phyloP scores from a whole-genome alignment of 2,113 vertebrate species.

The Antidorcas marsupialis region DNA sequence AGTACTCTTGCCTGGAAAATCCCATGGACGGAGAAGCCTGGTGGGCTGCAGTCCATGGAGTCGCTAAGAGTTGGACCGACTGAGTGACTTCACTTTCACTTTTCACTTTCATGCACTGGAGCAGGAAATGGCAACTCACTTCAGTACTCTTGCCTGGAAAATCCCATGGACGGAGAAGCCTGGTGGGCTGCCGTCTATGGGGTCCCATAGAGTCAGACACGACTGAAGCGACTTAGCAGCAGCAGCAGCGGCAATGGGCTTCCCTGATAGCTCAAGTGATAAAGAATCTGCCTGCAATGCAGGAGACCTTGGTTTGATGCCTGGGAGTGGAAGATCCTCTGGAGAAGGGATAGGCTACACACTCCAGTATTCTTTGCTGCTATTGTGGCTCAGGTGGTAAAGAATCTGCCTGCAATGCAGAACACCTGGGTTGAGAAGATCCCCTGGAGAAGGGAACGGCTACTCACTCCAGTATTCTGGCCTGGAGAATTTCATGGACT shows the following conservation, averaged over 20 bases:
- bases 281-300: not conserved
- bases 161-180: no score
- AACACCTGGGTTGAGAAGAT: not conserved
- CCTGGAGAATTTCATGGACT: not conserved
- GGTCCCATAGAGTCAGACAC: no score
- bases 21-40: no score
- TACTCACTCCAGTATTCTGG: not conserved
- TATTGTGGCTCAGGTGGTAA: not conserved
- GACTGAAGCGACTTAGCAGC: no score
- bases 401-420: not conserved
- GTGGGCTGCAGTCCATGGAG: no score
- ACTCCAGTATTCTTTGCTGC: not conserved
- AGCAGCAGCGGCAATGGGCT: not conserved
- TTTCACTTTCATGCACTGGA: no score
- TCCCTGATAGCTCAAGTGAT: not conserved
- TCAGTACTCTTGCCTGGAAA: no score
- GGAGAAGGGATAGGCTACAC: not conserved
- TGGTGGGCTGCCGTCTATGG: no score
- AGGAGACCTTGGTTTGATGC: not conserved
- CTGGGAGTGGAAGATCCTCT: not conserved
- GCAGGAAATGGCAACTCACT: no score
- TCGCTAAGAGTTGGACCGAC: no score
- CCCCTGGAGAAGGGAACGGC: not conserved
- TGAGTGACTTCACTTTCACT: no score
- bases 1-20: no score